Conservation (phyloP, 2,888 invertebrate genomes). For the Cerastis leucographa region DNA sequence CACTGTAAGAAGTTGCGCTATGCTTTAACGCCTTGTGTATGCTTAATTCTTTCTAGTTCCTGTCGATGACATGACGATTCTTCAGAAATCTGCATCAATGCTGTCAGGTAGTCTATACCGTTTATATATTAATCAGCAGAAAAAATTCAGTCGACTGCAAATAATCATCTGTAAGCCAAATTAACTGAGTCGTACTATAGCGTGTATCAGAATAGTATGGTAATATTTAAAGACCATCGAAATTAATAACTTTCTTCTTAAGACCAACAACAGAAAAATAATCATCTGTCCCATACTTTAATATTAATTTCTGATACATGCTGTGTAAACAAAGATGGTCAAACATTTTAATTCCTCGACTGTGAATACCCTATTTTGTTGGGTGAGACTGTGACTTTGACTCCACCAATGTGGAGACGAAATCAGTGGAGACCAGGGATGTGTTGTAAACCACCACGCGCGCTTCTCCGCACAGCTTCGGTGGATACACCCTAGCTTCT, state of each 20-base stretch:
- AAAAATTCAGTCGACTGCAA: conserved; percentile 1
- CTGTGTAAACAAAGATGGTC: not conserved
- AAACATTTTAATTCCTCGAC: not conserved
- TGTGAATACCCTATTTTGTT: not conserved
- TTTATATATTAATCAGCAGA: conserved; percentile 7
- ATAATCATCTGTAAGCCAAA: not conserved
- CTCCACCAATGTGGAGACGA: too few species aligned
- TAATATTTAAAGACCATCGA: not conserved
- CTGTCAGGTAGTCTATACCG: conserved; percentile 45
- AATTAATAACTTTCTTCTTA: not conserved
- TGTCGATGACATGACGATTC: conserved; percentile 32
- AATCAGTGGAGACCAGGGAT: too few species aligned
- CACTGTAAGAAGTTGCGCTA: conserved; percentile 31
- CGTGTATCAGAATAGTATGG: not conserved
- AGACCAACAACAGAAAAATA: not conserved
- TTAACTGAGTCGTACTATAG: not conserved
- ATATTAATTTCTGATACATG: not conserved
- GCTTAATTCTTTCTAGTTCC: conserved; percentile 45
- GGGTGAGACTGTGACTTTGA: not conserved
- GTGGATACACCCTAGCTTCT: too few species aligned
- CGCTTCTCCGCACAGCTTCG: too few species aligned
- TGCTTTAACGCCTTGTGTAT: conserved; percentile 40
- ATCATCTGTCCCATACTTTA: not conserved
- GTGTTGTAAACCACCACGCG: too few species aligned
- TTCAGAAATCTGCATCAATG: conserved; percentile 52